A percentile compares a stretch with the other conserved stretches of the same genome.
phyloP scores from a whole-genome alignment of 2,888 invertebrate species.

The Boloria euphrosyne region DNA sequence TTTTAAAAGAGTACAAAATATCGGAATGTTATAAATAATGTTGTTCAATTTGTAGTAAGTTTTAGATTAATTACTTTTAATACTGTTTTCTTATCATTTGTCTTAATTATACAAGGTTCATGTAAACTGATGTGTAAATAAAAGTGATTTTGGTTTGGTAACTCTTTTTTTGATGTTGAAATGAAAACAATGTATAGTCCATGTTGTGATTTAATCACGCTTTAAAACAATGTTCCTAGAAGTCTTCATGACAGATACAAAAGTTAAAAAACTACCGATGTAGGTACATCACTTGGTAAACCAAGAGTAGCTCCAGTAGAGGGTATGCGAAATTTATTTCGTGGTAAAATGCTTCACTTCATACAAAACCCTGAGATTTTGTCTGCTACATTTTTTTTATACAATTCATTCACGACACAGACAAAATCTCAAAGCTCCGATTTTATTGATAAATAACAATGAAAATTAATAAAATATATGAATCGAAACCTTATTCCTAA shows the following conservation, averaged over 20 bases:
- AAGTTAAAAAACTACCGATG: slow-evolving; percentile 52
- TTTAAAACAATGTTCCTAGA: slow-evolving; percentile 59
- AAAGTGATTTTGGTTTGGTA: slow-evolving; percentile 79
- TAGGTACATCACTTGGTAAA: slow-evolving; percentile 35
- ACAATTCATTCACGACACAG: no score
- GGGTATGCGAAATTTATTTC: neutral
- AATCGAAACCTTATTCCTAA: neutral
- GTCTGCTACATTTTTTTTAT: no score
- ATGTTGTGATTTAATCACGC: slow-evolving; percentile 79
- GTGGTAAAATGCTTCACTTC: no score
- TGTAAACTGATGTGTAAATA: slow-evolving; percentile 78
- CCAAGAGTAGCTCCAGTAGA: slow-evolving; percentile 13
- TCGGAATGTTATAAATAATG: slow-evolving; percentile 80
- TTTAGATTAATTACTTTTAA: slow-evolving; percentile 78
- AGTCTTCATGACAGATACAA: slow-evolving; percentile 52
- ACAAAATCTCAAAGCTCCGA: no score
- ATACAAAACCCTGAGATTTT: no score
- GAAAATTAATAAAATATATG: no score
- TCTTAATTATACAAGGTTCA: slow-evolving; percentile 74
- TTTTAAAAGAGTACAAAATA: slow-evolving; percentile 81
- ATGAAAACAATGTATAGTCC: slow-evolving; percentile 36
- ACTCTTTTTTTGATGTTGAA: slow-evolving; percentile 18
- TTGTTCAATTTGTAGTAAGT: slow-evolving; percentile 77
- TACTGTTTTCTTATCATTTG: slow-evolving; percentile 69
- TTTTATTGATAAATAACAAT: no score